Percentiles rank a stretch among this genome's conserved stretches.
These are phyloP conservation scores for Belonocnema kinseyi DNA, from an alignment of 1,140 invertebrate species.

Conservation along the genomic window DNA sequence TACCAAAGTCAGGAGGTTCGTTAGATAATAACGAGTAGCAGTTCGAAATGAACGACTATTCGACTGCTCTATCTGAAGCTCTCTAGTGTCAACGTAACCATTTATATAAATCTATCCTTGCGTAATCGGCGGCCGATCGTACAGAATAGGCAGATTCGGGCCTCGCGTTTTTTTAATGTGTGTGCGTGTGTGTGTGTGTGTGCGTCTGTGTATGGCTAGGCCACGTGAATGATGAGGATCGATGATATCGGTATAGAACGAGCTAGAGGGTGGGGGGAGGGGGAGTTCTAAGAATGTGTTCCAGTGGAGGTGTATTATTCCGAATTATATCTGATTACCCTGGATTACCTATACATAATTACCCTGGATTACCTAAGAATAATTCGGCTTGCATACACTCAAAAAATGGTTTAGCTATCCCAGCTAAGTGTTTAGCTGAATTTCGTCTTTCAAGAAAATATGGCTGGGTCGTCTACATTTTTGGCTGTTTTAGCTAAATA, in stretches of 20 bases:
- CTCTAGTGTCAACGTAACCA: conserved; percentile 75
- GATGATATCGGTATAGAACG: conserved; percentile 22
- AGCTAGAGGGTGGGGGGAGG: too few species aligned
- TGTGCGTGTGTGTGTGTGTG: conserved; percentile 41
- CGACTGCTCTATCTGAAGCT: conserved; percentile 60
- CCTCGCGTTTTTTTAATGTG: conserved; percentile 43
- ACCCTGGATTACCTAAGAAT: too few species aligned
- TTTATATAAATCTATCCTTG: conserved; percentile 76
- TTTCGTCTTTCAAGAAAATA: too few species aligned
- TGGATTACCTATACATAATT: too few species aligned
- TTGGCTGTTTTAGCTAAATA: too few species aligned
- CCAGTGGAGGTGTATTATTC: too few species aligned
- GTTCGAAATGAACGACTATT: conserved; percentile 51
- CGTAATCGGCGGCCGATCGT: conserved; percentile 65
- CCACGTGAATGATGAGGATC: conserved; percentile 54
- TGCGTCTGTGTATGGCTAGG: conserved; percentile 14
- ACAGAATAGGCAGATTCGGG: conserved; percentile 63
- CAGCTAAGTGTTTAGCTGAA: too few species aligned
- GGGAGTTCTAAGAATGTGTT: too few species aligned
- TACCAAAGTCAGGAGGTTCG: conserved; percentile 55
- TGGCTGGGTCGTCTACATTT: too few species aligned
- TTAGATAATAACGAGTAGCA: conserved; percentile 72
- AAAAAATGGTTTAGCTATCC: too few species aligned
- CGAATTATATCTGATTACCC: too few species aligned
- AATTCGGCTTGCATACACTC: too few species aligned